These are phyloP conservation scores for rat (Rattus norvegicus) DNA, from an alignment of 2,113 vertebrate species.

Conservation along the genomic window GRCr8 NC_086035.1:19221001-19221500, in stretches of 20 bases:
- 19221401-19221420: background rate
- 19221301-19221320: constrained; percentile 35
- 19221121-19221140: background rate
- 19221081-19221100: background rate
- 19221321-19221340: constrained; percentile 26
- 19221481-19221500: background rate
- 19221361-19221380: constrained; percentile 15
- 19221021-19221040: background rate
- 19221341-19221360: background rate
- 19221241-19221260: constrained; percentile 74
- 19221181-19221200: constrained; percentile 63
- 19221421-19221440: background rate
- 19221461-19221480: background rate
- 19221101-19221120: background rate
- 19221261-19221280: constrained; percentile 55
- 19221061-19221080: background rate
- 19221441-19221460: background rate
- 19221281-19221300: constrained; percentile 74
- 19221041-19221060: background rate
- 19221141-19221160: background rate
- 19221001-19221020: background rate
- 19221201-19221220: constrained; percentile 19
- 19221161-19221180: background rate
- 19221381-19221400: background rate
- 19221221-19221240: constrained; percentile 63